Evolutionary conservation across 2,888 invertebrate species (phyloP), one percentile per base, ranked within the genome.

Genomic region (Aricia artaxerxes): DNA sequence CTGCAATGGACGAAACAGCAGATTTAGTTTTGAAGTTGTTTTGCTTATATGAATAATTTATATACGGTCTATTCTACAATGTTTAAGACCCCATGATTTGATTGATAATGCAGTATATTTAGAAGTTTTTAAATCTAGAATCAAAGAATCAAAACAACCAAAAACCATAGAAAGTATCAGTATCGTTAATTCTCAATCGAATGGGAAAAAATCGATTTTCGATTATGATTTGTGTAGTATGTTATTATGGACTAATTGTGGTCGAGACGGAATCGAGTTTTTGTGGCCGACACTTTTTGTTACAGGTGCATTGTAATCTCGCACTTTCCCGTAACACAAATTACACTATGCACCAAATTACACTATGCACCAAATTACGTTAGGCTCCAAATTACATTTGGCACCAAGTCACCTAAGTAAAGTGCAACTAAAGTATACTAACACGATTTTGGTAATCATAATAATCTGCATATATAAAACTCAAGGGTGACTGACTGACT

Each of bases 211-310:
- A 57, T 57, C 76, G 76, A 76, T 75, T 75, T 75, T 57, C 35
- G 76, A 53, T 76, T 76, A 53, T 76, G 76, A 57, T 53, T 53
- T 35, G 9, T 49, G 76, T 76, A 76, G 53, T 53, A 76, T 76
- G 31, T 76, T 76, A 76, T 76, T 76, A 76, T 57, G 76, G 35
- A 16, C 57, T 57, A 75, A 75, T 76, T 76, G 76, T 76, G 76
- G 76, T 76, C 76, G 31, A 31, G 53, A 31, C 76, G 76, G 35
- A 76, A 76, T 76, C 35, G 76, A 57, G 31, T 76, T 76, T 76
- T 76, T 76, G 53, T 57, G 76, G 76, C 76, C 35, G 31, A 57
- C 13, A 4, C 57, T 76, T 76, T 76, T 76, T 76, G 35, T 31
- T 13, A 57, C 76, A 53, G 35, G 31, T 76, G 75, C 44, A 75